A percentile compares a stretch with the other conserved stretches of the same genome.
These are phyloP conservation scores for Donacobius atricapilla DNA, from an alignment of 2,113 vertebrate species.

Conservation along the genomic window DNA sequence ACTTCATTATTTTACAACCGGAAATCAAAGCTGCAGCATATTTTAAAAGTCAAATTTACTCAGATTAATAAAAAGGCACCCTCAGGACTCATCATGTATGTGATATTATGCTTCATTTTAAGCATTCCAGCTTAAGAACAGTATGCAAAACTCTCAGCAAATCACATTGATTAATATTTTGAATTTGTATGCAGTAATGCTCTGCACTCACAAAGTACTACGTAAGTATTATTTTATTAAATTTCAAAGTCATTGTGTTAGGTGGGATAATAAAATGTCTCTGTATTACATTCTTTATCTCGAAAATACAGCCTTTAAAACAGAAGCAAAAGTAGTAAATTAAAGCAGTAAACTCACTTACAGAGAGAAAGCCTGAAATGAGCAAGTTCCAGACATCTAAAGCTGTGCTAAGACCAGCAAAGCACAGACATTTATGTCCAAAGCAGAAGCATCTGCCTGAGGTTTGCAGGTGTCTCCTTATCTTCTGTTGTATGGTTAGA, in stretches of 20 bases:
- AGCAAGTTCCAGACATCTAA: background rate
- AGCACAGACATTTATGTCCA: background rate
- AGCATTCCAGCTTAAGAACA: slow-evolving; percentile 7
- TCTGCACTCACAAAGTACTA: background rate
- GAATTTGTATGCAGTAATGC: background rate
- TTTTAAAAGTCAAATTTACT: slow-evolving; percentile 49
- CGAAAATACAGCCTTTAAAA: background rate
- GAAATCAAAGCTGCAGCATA: background rate
- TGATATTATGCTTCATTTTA: background rate
- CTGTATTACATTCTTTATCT: background rate
- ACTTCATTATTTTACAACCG: slow-evolving; percentile 35
- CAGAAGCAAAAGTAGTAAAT: background rate
- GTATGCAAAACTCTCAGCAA: background rate
- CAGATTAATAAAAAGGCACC: slow-evolving; percentile 35
- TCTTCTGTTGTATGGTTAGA: background rate
- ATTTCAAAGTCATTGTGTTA: slow-evolving; percentile 13
- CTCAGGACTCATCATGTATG: slow-evolving; percentile 14
- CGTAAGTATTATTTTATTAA: slow-evolving; percentile 38
- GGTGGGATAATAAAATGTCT: background rate
- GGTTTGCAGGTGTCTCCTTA: background rate
- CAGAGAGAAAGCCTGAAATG: accelerated
- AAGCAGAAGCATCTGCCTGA: background rate
- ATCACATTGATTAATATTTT: slow-evolving; percentile 4
- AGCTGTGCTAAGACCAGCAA: background rate
- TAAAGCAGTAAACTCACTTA: background rate